A percentile compares a stretch with the other conserved stretches of the same genome.
These are phyloP conservation scores for Sminthurides aquaticus DNA, from an alignment of 2,888 invertebrate species.

Conservation along the genomic window DNA sequence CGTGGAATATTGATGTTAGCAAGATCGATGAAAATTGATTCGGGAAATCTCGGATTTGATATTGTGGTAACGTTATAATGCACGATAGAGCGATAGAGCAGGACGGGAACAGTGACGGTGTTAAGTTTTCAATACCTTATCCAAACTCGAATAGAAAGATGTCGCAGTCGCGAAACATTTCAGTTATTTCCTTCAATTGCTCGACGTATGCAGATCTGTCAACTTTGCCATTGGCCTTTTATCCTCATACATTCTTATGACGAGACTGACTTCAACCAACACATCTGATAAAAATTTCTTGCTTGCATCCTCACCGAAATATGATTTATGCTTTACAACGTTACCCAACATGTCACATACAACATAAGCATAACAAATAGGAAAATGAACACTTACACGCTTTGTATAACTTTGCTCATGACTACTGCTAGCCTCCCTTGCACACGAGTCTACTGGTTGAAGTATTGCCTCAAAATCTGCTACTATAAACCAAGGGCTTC, in stretches of 20 bases:
- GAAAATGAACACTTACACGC: background rate
- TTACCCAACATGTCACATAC: background rate
- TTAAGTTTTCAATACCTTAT: no score
- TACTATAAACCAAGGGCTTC: background rate
- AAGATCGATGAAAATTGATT: no score
- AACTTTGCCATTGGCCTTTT: background rate
- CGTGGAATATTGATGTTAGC: no score
- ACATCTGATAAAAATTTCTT: background rate
- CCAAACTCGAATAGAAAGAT: no score
- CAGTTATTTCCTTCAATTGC: no score
- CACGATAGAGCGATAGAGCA: no score
- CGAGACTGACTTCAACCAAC: background rate
- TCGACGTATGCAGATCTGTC: no score
- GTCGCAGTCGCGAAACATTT: no score
- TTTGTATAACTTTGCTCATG: background rate
- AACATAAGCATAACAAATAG: background rate
- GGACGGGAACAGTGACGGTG: no score
- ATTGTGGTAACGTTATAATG: no score
- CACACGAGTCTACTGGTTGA: background rate
- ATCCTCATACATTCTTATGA: background rate
- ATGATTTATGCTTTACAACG: background rate
- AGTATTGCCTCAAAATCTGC: background rate
- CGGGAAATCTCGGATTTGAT: no score
- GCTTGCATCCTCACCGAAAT: background rate
- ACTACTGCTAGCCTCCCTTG: background rate